phyloP scores from a whole-genome alignment of 2,888 invertebrate species.

The Boloria selene region DNA sequence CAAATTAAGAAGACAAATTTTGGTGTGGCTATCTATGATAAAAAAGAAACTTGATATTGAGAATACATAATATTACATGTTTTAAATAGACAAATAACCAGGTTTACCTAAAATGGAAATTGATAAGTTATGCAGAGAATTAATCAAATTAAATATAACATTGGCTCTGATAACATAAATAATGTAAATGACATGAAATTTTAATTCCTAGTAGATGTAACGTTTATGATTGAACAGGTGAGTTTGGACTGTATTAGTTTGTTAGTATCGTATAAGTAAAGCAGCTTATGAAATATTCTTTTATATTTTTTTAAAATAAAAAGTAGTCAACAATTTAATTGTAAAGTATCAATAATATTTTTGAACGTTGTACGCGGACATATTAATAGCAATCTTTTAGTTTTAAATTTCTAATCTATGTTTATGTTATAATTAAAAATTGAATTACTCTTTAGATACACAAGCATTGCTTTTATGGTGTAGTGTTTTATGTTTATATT shows the following conservation, averaged over 20 bases:
- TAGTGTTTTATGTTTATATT: too few species aligned
- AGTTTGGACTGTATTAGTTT: slow-evolving; percentile 31
- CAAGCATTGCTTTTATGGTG: too few species aligned
- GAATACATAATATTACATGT: too few species aligned
- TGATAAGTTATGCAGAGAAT: slow-evolving; percentile 1
- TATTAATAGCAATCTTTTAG: slow-evolving; percentile 2
- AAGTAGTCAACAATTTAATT: background rate
- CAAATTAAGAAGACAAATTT: too few species aligned
- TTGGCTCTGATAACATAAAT: slow-evolving; percentile 16
- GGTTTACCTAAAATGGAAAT: slow-evolving; percentile 8
- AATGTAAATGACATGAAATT: slow-evolving; percentile 30
- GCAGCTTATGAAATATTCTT: slow-evolving; percentile 17
- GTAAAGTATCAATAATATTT: slow-evolving; percentile 7
- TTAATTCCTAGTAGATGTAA: slow-evolving; percentile 35
- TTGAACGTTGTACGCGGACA: slow-evolving; percentile 10
- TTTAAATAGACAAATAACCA: too few species aligned
- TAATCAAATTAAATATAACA: background rate
- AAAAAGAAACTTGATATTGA: too few species aligned
- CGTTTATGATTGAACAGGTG: slow-evolving; percentile 13
- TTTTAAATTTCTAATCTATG: background rate
- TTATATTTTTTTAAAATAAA: background rate
- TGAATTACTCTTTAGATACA: too few species aligned
- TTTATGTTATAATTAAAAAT: too few species aligned
- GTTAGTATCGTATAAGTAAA: slow-evolving; percentile 29
- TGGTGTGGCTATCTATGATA: too few species aligned